Base-by-base conservation (phyloP, 2,888 invertebrate species). In the Drosophila falleni region DNA sequence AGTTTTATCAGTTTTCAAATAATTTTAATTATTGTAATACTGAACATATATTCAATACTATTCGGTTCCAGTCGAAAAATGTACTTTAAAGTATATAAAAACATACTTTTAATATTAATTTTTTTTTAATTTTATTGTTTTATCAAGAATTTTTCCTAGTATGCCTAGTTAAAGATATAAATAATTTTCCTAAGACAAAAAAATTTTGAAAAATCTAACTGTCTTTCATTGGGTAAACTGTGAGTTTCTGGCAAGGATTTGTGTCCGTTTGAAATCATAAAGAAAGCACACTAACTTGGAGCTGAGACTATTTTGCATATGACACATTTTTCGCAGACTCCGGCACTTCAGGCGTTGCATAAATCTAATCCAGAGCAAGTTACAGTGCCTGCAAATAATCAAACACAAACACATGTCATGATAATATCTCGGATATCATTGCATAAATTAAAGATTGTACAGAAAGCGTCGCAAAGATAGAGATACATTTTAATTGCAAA, bases 221-320 rank as follows among this genome's bases (percentile, higher is more conserved):
- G n/a, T 15, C 10, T 23, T 37, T 19, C 26, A 10, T n/a, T 9
- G 51, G 51, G 13, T 42, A 55, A 55, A 42, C 19, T 19, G 8
- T 53, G 6, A 53, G n/a, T 0, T 15, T 54, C 11, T 16, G 16
- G 4, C 16, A 29, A 19, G 31, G 29, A 23, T n/a, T 13, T 13
- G 8, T n/a, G n/a, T 41, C 26, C 5, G 3, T 29, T 50, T 31
- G 11, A 31, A 8, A 23, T 31, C 10, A 11, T 15, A 42, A 42
- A 26, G 19, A 4, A 9, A 56, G 6, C 15, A 26, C 5, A 58
- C 33, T 55, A n/a, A 31, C 46, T 26, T 46, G 35, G 8, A 31
- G 11, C 23, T 49, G 64, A 5, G 39, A 44, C 53, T 56, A 50
- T 19, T 78, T 83, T 78, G 78, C 80, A 83, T 80, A 53, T 80